Conservation (phyloP, 2,113 vertebrate genomes). For the Heterotilapia buettikoferi region DNA sequence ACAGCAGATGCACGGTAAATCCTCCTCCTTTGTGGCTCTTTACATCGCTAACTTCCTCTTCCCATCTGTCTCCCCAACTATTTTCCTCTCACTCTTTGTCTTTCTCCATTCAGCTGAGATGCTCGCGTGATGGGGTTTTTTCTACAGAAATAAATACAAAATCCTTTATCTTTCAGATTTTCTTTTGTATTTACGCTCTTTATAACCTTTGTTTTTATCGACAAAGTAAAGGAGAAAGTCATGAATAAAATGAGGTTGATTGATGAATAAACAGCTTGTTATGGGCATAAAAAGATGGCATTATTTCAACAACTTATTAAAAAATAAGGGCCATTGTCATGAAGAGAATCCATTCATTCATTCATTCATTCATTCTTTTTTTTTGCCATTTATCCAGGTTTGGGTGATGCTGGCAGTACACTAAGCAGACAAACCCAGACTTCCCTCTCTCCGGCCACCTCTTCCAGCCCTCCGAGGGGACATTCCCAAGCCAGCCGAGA, state of each 20-base stretch:
- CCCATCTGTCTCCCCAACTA: constrained; percentile 22
- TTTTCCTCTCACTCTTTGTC: background rate
- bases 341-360: background rate
- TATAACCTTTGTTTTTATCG: background rate
- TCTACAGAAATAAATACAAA: background rate
- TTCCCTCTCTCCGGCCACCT: accelerated
- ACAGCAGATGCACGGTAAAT: constrained; percentile 36
- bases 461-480: background rate
- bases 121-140: background rate
- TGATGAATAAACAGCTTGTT: background rate
- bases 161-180: background rate
- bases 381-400: background rate
- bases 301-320: background rate
- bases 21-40: constrained; percentile 1
- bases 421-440: background rate
- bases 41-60: constrained; percentile 25
- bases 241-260: background rate
- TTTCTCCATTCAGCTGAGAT: background rate
- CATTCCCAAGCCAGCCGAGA: background rate
- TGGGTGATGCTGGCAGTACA: background rate
- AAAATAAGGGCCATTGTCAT: background rate
- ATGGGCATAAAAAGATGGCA: background rate
- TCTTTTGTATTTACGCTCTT: background rate
- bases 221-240: background rate
- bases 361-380: background rate